Evolutionary conservation across 2,888 invertebrate species (phyloP).

Genomic region (Palloptera scutellata): DNA sequence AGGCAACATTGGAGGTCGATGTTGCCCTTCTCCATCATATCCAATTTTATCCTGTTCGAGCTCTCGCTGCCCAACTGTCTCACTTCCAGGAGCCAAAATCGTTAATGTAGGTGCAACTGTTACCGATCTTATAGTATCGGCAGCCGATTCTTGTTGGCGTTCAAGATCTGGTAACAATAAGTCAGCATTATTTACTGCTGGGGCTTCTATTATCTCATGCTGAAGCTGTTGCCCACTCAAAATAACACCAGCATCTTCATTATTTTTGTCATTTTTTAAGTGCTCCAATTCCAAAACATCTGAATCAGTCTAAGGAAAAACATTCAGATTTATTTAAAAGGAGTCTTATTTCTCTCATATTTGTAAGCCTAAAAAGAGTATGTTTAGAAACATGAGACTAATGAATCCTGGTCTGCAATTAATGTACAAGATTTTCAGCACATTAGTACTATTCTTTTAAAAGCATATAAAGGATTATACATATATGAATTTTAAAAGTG

Average conservation of each 20-base stretch:
- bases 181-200: slow-evolving; percentile 34
- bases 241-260: slow-evolving; percentile 41
- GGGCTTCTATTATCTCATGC: slow-evolving; percentile 37
- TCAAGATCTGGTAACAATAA: slow-evolving; percentile 56
- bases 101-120: slow-evolving; percentile 43
- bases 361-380: too few relatives aligned
- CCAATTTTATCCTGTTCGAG: slow-evolving; percentile 43
- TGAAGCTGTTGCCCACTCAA: slow-evolving; percentile 46
- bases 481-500: too few relatives aligned
- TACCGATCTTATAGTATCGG: slow-evolving; percentile 50
- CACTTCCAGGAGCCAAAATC: slow-evolving; percentile 12
- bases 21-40: slow-evolving; percentile 35
- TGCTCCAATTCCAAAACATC: slow-evolving; percentile 67
- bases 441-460: too few relatives aligned
- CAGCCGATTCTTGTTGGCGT: slow-evolving; percentile 56
- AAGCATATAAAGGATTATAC: too few relatives aligned
- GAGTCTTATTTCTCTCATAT: too few relatives aligned
- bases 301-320: slow-evolving; percentile 61
- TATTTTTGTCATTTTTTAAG: slow-evolving; percentile 58
- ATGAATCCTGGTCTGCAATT: too few relatives aligned
- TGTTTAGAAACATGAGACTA: too few relatives aligned
- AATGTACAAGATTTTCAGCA: too few relatives aligned
- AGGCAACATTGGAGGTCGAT: slow-evolving; percentile 49
- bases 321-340: not conserved
- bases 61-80: slow-evolving; percentile 19